Base-by-base conservation (phyloP, 2,797 vertebrate genomes). In the Vespertilio murinus region DNA sequence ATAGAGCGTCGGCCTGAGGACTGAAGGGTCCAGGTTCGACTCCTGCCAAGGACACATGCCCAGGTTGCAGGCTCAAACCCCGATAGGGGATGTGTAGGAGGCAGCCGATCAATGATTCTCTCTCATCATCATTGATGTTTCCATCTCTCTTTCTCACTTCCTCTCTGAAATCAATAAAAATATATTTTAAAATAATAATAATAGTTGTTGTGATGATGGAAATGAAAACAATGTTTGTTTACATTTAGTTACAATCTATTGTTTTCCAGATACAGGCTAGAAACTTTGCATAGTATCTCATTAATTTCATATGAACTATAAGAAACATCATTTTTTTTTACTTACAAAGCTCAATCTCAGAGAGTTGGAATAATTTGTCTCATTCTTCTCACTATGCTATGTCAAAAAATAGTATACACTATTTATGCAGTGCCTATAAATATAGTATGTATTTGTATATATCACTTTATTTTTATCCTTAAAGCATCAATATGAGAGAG, bases 261-360 rank as follows among this genome's bases (percentile, higher is more conserved):
- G 56, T 30, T 65, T 88, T 40, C 28, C 22, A 87, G 69, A 64
- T 61, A 64, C 12, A 82, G 14, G 28, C 11, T 70, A 82, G 65
- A 61, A 83, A 38, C 22, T 77, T 91, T 82, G 71, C n/a, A 42
- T 86, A 28, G 33, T 65, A 33, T 78, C 54, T 82, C 70, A 56
- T 87, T 83, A 71, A 82, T 87, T 90, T 90, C 54, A 79, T n/a
- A 81, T 81, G 20, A 82, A 35, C 75, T 77, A 5, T 81, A 81
- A 64, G 52, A 86, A 95, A 52, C 11, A 73, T 65, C 6, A 49
- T 20, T 95, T 95, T 65, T 95, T 65, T 91, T 73, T 73, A 78
- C 49, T 42, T 83, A 52, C 33, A 23, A 91, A 79, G 69, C 33
- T 67, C 52, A 56, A 7, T 88, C 22, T 45, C 42, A 89, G 33